Percentiles rank a stretch among this genome's conserved stretches.
Evolutionary conservation across 1,140 invertebrate species (phyloP).

Genomic region (Brachionus angularis): DNA sequence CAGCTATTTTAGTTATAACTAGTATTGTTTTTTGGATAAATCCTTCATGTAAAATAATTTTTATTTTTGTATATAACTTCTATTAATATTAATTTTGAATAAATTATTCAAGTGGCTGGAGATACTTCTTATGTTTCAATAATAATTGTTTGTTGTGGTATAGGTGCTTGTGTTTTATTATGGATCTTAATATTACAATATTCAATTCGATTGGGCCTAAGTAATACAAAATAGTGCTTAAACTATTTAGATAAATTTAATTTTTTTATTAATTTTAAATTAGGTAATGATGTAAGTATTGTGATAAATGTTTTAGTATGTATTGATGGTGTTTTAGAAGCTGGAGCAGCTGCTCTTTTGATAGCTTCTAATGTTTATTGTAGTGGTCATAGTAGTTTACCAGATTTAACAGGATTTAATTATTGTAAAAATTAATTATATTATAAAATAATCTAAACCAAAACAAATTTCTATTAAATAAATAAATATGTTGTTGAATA

Average conservation of each 20-base stretch:
- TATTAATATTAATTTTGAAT: not conserved
- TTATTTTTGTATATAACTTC: not conserved
- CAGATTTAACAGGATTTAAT: not conserved
- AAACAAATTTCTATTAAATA: no score
- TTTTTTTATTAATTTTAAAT: slow-evolving; percentile 7
- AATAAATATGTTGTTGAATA: no score
- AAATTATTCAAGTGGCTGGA: not conserved
- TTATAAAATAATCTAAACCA: not conserved
- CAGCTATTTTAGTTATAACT: not conserved
- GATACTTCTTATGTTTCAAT: not conserved
- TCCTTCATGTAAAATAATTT: slow-evolving; percentile 28
- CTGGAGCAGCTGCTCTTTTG: not conserved
- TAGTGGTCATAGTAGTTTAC: not conserved
- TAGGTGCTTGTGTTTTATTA: slow-evolving; percentile 8
- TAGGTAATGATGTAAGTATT: slow-evolving; percentile 22
- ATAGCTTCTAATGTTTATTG: slow-evolving; percentile 18
- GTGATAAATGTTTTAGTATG: slow-evolving; percentile 14
- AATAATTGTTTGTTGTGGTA: not conserved
- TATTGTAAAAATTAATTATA: slow-evolving; percentile 20
- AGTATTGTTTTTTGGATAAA: slow-evolving; percentile 38
- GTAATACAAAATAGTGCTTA: not conserved
- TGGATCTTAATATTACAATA: slow-evolving; percentile 26
- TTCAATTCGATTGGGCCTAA: slow-evolving; percentile 31
- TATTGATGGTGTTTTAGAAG: not conserved
- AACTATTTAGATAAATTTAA: not conserved